phyloP scores from a whole-genome alignment of 2,113 vertebrate species.

The Seriola aureovittata region DNA sequence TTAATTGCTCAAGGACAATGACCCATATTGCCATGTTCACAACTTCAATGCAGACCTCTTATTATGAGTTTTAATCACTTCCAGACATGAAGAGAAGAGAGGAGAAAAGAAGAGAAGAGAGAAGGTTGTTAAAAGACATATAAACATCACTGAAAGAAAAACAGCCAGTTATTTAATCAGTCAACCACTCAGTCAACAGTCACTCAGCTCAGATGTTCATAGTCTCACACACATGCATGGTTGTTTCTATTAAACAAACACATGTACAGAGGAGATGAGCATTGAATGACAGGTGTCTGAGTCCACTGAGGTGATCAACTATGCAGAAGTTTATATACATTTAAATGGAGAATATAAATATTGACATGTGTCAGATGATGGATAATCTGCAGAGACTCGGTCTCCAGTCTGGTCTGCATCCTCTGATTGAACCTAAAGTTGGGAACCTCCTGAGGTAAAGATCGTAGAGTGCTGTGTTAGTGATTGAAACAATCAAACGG shows the following conservation, averaged over 20 bases:
- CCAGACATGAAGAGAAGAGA: background rate
- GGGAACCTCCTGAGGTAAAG: background rate
- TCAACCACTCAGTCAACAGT: background rate
- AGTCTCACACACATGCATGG: background rate
- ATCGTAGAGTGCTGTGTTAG: background rate
- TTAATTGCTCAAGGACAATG: constrained; percentile 37
- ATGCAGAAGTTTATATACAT: background rate
- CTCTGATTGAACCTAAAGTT: constrained; percentile 14
- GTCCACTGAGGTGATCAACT: background rate
- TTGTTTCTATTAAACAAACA: background rate
- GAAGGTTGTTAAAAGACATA: too few relatives aligned
- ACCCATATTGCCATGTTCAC: background rate
- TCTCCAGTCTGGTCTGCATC: background rate
- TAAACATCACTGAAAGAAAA: background rate
- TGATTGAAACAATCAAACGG: constrained; percentile 16
- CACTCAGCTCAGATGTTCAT: background rate
- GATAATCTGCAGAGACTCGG: background rate
- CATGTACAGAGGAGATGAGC: background rate
- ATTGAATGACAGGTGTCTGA: background rate
- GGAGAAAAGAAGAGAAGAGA: background rate
- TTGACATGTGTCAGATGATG: background rate
- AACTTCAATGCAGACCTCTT: constrained; percentile 8
- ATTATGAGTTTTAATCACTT: background rate
- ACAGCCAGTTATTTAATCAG: background rate
- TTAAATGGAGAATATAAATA: background rate